Base-by-base conservation (phyloP, 2,888 invertebrate genomes). In the Macaria notata region DNA sequence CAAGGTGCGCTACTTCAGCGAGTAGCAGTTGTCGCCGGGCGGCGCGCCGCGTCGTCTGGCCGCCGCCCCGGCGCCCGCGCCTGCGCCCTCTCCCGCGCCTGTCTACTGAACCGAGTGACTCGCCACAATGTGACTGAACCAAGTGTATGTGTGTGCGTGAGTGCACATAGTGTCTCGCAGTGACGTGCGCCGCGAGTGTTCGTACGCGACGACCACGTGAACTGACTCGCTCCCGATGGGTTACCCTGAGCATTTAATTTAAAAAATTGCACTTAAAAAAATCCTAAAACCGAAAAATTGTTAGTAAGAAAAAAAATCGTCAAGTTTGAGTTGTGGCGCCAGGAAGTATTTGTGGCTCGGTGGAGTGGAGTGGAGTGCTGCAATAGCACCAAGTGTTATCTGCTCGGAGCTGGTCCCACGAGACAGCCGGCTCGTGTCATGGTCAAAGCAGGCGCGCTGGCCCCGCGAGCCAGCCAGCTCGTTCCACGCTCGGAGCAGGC, bases 1-100 rank as follows among this genome's bases (percentile, higher is more conserved):
- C 74, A 91, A 91, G 70, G 86, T 86, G 75, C 84, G 84, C 57
- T 92, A 92, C 79, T 92, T 75, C 79, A 86, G 78, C 78, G 91
- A 91, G 76, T 89, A 84, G 75, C 60, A 50, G 46, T 52, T 46
- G 62, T 54, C 54, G 56, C 44, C 53, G 52, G 49, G 46, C 49
- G 44, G 52, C 54, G 44, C 29, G 49, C 49, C 39, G 47, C 62
- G 49, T 50, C 54, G 9, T 9, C 45, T 4, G 7, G 36, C 36
- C 36, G n/a, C n/a, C n/a, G n/a, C n/a, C n/a, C n/a, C n/a, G n/a
- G n/a, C n/a, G n/a, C n/a, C n/a, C n/a, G n/a, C n/a, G n/a, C n/a
- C n/a, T n/a, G n/a, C n/a, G n/a, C n/a, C n/a, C n/a, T n/a, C n/a
- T n/a, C n/a, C n/a, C n/a, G n/a, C n/a, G n/a, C n/a, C n/a, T n/a